These are phyloP conservation scores for Phaethornis superciliosus DNA, from an alignment of 2,113 vertebrate genomes.

Conservation along the genomic window DNA sequence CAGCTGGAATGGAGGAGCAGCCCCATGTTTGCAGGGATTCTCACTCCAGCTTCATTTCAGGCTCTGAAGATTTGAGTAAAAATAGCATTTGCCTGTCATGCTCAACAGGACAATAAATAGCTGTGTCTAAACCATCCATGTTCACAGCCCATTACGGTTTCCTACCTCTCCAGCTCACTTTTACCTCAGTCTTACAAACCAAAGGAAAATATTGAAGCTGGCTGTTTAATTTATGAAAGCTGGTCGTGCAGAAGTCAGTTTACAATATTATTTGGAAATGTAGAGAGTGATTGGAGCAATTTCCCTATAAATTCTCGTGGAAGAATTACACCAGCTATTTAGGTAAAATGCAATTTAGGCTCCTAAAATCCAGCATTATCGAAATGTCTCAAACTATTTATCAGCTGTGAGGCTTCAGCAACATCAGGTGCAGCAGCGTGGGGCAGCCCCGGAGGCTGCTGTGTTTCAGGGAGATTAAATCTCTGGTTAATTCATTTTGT, in stretches of 20 bases:
- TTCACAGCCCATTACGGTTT: constrained; percentile 1
- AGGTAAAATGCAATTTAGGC: neutral
- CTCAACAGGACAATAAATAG: neutral
- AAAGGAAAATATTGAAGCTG: neutral
- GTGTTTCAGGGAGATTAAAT: neutral
- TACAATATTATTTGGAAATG: neutral
- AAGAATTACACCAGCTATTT: neutral
- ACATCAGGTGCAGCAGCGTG: rapidly evolving
- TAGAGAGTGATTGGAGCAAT: neutral
- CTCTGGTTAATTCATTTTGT: neutral
- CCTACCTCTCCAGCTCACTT: neutral
- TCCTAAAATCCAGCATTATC: neutral
- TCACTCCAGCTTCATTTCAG: neutral
- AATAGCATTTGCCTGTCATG: neutral
- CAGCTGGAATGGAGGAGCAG: neutral
- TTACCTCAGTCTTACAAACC: constrained; percentile 11
- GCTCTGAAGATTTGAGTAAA: neutral
- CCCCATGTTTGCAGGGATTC: neutral
- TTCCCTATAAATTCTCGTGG: neutral
- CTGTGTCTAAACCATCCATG: neutral
- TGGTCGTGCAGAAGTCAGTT: neutral
- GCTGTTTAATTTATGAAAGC: constrained; percentile 11
- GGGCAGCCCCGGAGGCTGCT: neutral
- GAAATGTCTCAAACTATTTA: neutral
- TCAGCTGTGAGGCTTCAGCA: neutral